Evolutionary conservation across 1,140 invertebrate species (phyloP), one percentile per base, ranked within the genome.

Genomic region (Adoxophyes honmai): DNA sequence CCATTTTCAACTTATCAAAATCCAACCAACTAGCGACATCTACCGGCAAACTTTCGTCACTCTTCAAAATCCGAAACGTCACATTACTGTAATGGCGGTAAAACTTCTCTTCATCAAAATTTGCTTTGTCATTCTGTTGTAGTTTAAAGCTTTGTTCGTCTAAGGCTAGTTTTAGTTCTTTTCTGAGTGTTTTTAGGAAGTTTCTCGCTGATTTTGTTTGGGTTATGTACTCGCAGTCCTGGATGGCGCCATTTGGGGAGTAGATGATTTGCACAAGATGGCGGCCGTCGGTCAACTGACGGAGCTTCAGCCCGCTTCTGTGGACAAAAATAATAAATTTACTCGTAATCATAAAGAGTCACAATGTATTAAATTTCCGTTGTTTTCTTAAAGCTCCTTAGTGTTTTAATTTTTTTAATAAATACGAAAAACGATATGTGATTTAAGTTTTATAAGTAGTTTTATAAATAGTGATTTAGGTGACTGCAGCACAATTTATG

Each of bases 241-340:
- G 85, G 6, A 94, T 78, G 18, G 83, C 78, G 60, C 89, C 87
- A 35, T 89, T 83, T 55, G 87, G 86, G 11, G 91, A 87, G 88
- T 93, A 94, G 55, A 95, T 94, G 9, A 94, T 73, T 78, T 94
- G 93, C 7, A 95, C 90, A 68, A 95, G 90, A 75, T 92, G 91
- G 52, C 83, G 83, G 13, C 92, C 92, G 62, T 93, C 91, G 1
- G 92, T 91, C 52, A 94, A 73, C 78, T 95, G 93, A 11, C 93
- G 91, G 1, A 94, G 89, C 53, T 90, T 90, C 10, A 94, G 58
- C 0, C 90, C 90, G 51, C 70, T 82, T 58, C 90, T 91, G 81
- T 15, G 42, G 89, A 89, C 84, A 83, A 86, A 71, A 69, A 28
- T 28, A 28, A n/a, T n/a, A n/a, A n/a, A n/a, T n/a, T n/a, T n/a